phyloP scores from a whole-genome alignment of 1,140 invertebrate species.

The Aphelenchoides avenae region DNA sequence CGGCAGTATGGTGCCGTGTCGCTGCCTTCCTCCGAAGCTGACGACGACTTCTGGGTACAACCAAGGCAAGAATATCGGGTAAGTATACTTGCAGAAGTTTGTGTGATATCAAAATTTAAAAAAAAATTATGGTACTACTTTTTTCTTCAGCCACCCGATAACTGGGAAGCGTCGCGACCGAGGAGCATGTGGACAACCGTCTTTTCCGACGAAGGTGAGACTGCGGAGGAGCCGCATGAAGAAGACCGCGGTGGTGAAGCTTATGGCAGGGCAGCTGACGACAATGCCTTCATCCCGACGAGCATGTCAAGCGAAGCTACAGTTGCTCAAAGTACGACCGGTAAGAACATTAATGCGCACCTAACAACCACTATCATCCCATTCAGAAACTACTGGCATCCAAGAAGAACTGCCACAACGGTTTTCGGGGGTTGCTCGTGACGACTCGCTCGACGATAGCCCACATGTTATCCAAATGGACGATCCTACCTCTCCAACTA shows the following conservation, averaged over 20 bases:
- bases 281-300: too few species aligned
- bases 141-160: conserved; percentile 19
- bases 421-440: too few species aligned
- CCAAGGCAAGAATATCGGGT: conserved; percentile 37
- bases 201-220: conserved; percentile 46
- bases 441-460: too few species aligned
- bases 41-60: conserved; percentile 47
- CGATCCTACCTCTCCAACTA: conserved; percentile 43
- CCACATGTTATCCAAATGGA: conserved; percentile 50
- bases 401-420: too few species aligned
- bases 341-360: too few species aligned
- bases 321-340: too few species aligned
- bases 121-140: not conserved
- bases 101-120: not conserved
- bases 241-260: too few species aligned
- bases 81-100: not conserved
- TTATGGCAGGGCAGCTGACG: too few species aligned
- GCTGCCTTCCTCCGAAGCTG: conserved; percentile 18
- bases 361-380: too few species aligned
- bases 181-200: conserved; percentile 47
- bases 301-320: too few species aligned
- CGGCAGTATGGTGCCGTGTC: too few species aligned
- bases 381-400: too few species aligned
- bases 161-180: conserved; percentile 20
- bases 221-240: not conserved